Percentiles rank a stretch among this genome's conserved stretches.
phyloP scores from a whole-genome alignment of 2,888 invertebrate species.

The Ametastegia equiseti region DNA sequence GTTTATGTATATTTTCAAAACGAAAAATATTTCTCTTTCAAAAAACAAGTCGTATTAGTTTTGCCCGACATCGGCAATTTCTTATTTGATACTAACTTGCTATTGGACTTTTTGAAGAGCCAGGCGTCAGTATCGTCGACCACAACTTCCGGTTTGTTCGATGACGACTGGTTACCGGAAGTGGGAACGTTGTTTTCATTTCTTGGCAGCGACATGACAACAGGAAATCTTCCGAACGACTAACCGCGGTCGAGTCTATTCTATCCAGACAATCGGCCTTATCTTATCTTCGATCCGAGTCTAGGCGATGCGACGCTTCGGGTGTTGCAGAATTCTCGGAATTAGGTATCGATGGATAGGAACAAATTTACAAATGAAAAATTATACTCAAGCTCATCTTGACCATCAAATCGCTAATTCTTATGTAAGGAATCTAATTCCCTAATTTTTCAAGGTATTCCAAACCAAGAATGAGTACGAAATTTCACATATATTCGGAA shows the following conservation, averaged over 20 bases:
- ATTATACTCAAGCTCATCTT: no score
- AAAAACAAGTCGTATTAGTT: no score
- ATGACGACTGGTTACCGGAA: slow-evolving; percentile 23
- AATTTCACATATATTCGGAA: no score
- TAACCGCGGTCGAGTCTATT: not conserved
- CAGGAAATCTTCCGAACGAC: not conserved
- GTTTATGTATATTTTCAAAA: no score
- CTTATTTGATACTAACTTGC: slow-evolving; percentile 57
- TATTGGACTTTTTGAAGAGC: slow-evolving; percentile 49
- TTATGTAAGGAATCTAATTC: no score
- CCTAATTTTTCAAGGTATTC: no score
- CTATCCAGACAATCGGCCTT: not conserved
- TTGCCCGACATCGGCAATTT: not conserved
- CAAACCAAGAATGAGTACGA: no score
- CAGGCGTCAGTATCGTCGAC: slow-evolving; percentile 54
- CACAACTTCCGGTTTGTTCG: not conserved
- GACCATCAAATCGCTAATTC: no score
- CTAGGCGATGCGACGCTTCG: not conserved
- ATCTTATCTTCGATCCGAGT: slow-evolving; percentile 16
- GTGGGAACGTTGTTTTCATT: slow-evolving; percentile 16
- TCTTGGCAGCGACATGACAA: not conserved
- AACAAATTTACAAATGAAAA: no score
- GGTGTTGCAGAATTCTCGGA: no score
- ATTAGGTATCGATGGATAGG: no score
- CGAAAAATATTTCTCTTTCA: no score